These are phyloP conservation scores for Halcyon smyrnensis DNA, from an alignment of 2,797 vertebrate species.

Conservation along the genomic window DNA sequence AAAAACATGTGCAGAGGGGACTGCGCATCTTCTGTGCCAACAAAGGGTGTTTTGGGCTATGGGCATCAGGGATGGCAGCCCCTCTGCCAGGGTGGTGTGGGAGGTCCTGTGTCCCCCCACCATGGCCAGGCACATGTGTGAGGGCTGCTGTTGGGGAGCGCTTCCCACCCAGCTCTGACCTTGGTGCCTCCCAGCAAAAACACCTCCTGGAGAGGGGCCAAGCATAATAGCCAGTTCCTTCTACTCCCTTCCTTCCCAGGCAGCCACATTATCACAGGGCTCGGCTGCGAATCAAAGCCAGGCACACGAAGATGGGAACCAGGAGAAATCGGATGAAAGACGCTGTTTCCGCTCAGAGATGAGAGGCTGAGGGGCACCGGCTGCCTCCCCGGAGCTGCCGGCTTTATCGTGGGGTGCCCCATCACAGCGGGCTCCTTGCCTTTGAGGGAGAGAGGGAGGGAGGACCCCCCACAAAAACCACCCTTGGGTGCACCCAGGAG, in stretches of 20 bases:
- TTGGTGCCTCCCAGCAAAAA: constrained; percentile 56
- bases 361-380: not conserved
- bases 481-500: not conserved
- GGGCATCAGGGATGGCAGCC: rapidly evolving
- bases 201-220: constrained; percentile 70
- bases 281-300: constrained; percentile 16
- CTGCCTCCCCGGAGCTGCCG: not conserved
- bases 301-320: constrained; percentile 24
- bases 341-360: not conserved
- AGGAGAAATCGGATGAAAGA: not conserved
- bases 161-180: constrained; percentile 65
- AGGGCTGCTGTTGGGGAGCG: not conserved
- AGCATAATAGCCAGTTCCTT: constrained; percentile 67
- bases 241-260: constrained; percentile 76
- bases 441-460: not conserved
- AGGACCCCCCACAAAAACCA: rapidly evolving
- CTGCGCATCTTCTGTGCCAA: rapidly evolving
- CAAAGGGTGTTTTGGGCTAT: not conserved
- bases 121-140: not conserved
- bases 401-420: not conserved
- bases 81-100: rapidly evolving
- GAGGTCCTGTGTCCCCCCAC: not conserved
- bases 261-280: constrained; percentile 63
- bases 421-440: rapidly evolving
- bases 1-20: not conserved